A percentile compares a stretch with the other conserved stretches of the same genome.
phyloP scores from a whole-genome alignment of 2,888 invertebrate genomes.

The Rhopalosiphum nymphaeae region DNA sequence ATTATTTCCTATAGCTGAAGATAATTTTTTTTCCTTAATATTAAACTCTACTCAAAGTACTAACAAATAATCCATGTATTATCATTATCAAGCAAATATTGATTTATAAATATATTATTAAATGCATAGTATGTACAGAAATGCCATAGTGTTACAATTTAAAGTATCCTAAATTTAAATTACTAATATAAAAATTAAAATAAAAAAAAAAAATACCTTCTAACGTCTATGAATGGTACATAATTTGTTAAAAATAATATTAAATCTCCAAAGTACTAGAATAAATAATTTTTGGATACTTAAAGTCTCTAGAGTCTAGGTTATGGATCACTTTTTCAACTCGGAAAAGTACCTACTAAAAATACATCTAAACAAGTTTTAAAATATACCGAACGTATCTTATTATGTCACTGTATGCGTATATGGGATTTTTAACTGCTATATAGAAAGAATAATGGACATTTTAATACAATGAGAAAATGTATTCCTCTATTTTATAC shows the following conservation, averaged over 20 bases:
- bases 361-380: background rate
- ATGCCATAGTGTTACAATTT: background rate
- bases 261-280: background rate
- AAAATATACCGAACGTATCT: background rate
- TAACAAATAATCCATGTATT: background rate
- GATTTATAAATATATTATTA: background rate
- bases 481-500: background rate
- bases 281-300: background rate
- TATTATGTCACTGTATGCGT: background rate
- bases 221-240: background rate
- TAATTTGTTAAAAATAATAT: background rate
- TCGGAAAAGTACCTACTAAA: background rate
- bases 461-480: background rate
- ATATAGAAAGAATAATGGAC: background rate
- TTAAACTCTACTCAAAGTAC: background rate
- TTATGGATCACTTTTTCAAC: slow-evolving; percentile 13
- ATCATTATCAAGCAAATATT: background rate
- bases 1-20: background rate
- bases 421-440: background rate
- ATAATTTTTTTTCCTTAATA: background rate
- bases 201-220: background rate
- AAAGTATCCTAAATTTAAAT: background rate
- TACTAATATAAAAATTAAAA: background rate
- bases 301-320: background rate
- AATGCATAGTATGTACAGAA: background rate